Evolutionary conservation across 1,140 invertebrate species (phyloP).

Genomic region (Agrypnia vestita): DNA sequence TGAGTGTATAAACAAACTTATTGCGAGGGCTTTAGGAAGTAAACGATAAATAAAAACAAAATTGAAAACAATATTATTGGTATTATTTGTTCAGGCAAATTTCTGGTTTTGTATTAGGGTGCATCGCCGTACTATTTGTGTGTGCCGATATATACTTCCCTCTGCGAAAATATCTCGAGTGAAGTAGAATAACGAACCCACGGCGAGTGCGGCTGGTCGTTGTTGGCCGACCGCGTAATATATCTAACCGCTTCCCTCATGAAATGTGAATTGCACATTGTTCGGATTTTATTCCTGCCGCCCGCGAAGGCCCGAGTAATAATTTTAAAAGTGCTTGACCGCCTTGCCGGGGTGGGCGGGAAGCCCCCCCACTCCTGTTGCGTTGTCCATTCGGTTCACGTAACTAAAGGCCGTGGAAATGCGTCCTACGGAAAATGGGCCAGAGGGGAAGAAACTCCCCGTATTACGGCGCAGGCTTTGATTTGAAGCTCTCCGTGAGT

Average conservation of each 20-base stretch:
- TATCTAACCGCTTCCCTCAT: conserved; percentile 47
- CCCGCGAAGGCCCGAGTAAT: conserved; percentile 47
- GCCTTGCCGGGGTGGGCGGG: conserved; percentile 13
- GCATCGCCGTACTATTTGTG: too few species aligned
- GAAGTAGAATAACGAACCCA: background rate
- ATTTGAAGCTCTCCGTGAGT: conserved; percentile 59
- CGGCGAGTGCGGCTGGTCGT: background rate
- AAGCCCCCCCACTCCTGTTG: conserved; percentile 49
- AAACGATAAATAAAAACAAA: too few species aligned
- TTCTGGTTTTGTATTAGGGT: too few species aligned
- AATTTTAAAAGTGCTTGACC: conserved; percentile 61
- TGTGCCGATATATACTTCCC: too few species aligned
- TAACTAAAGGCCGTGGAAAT: conserved; percentile 59
- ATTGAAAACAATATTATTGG: too few species aligned
- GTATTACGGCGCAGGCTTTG: conserved; percentile 58
- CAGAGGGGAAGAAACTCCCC: conserved; percentile 49
- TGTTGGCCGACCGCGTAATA: conserved; percentile 12
- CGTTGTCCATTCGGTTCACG: conserved; percentile 59
- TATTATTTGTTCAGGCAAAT: too few species aligned
- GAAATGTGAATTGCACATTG: conserved; percentile 59
- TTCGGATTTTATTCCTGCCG: conserved; percentile 48
- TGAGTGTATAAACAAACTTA: too few species aligned
- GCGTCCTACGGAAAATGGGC: conserved; percentile 59
- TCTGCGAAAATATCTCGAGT: too few species aligned
- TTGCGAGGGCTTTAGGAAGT: too few species aligned